These are phyloP conservation scores for Habropoda laboriosa DNA, from an alignment of 1,140 invertebrate species.

Conservation along the genomic window DNA sequence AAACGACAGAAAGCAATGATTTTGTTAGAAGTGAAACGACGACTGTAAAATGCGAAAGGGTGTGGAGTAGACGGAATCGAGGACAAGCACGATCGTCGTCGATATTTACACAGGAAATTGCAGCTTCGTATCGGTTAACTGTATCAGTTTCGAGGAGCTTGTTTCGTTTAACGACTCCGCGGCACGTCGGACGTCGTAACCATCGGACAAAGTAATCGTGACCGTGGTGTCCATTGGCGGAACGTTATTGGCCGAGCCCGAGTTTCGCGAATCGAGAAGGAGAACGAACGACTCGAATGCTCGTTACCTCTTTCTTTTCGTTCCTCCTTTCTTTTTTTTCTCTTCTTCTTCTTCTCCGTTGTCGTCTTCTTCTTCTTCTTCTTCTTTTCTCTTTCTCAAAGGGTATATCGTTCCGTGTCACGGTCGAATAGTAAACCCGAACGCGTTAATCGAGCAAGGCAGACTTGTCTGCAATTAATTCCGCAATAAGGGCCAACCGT, in stretches of 20 bases:
- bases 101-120: conserved; percentile 35
- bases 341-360: too few species aligned
- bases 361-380: not conserved
- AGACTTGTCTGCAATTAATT: conserved; percentile 39
- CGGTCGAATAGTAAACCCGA: conserved; percentile 10
- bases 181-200: conserved; percentile 6
- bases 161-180: conserved; percentile 12
- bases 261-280: conserved; percentile 3
- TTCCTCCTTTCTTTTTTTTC: too few species aligned
- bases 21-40: too few species aligned
- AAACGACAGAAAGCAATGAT: too few species aligned
- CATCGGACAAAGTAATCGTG: not conserved
- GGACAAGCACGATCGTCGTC: not conserved
- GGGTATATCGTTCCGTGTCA: conserved; percentile 12
- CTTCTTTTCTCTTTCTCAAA: not conserved
- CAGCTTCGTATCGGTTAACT: conserved; percentile 22
- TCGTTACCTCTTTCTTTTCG: not conserved
- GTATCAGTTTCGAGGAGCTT: conserved; percentile 9
- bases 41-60: too few species aligned
- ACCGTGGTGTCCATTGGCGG: not conserved
- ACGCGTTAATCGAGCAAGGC: conserved; percentile 30
- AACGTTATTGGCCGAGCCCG: not conserved
- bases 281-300: not conserved
- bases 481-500: conserved; percentile 34
- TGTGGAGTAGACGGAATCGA: conserved; percentile 2